A percentile compares a stretch with the other conserved stretches of the same genome.
These are phyloP conservation scores for Aphidius ervi DNA, from an alignment of 1,140 invertebrate genomes.

Conservation along the genomic window DNA sequence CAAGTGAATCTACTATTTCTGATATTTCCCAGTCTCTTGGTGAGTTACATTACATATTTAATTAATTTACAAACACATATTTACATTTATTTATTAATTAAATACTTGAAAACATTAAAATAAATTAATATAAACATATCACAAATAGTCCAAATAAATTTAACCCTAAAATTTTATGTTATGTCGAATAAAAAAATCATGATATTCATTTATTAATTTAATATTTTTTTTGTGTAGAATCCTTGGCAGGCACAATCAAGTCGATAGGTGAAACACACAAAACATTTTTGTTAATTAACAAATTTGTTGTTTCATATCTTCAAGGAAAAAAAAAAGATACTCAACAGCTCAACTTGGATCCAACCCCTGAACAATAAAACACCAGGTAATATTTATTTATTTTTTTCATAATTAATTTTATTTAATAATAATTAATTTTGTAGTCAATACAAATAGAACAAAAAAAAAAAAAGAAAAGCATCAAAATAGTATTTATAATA, in stretches of 20 bases:
- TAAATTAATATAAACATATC: not conserved
- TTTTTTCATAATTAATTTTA: not conserved
- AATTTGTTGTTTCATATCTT: slow-evolving; percentile 4
- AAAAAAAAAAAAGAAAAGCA: not conserved
- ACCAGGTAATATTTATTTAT: not conserved
- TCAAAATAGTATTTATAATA: too few species aligned
- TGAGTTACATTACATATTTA: not conserved
- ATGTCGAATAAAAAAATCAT: not conserved
- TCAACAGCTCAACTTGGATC: slow-evolving; percentile 2
- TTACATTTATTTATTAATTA: not conserved
- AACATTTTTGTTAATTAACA: slow-evolving; percentile 13
- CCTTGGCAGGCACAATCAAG: slow-evolving; percentile 1
- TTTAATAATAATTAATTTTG: not conserved
- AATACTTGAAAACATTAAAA: not conserved
- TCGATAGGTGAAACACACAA: slow-evolving; percentile 12
- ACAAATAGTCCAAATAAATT: not conserved
- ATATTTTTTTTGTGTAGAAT: slow-evolving; percentile 3
- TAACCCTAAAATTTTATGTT: not conserved
- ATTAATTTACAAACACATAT: too few species aligned
- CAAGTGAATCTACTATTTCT: slow-evolving; percentile 3
- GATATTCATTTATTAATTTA: not conserved
- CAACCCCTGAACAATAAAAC: not conserved
- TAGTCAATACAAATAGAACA: too few species aligned
- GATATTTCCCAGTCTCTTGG: slow-evolving; percentile 15
- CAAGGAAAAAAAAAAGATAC: not conserved